Evolutionary conservation across 2,888 invertebrate genomes (phyloP).

Genomic region (Pristionchus arcanus): DNA sequence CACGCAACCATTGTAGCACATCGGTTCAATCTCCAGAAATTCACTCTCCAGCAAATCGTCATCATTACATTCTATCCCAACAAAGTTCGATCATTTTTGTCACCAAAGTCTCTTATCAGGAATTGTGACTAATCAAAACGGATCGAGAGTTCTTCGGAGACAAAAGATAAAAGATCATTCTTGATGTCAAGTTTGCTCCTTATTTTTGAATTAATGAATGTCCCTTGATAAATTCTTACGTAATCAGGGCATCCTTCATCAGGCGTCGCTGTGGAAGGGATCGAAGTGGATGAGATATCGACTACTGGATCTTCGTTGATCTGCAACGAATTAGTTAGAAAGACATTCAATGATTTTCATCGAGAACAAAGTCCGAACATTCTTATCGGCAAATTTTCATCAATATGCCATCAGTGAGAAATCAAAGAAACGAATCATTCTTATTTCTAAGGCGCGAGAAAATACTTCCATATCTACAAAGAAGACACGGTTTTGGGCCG

Average conservation of each 20-base stretch:
- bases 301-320: not conserved
- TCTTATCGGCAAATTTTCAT: not conserved
- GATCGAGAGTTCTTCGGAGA: no score
- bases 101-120: not conserved
- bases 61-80: not conserved
- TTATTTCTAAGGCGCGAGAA: not conserved
- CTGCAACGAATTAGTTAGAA: not conserved
- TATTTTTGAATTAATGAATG: no score
- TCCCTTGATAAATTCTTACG: no score
- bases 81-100: not conserved
- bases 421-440: not conserved
- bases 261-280: not conserved
- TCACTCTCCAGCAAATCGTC: no score
- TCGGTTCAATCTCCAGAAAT: no score
- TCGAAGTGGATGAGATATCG: not conserved
- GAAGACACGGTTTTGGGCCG: not conserved
- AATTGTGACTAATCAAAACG: not conserved
- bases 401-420: not conserved
- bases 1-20: no score
- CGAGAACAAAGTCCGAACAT: no score
- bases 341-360: not conserved
- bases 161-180: not conserved
- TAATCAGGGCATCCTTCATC: not conserved
- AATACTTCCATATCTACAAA: not conserved
- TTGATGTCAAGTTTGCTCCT: no score